Base-by-base conservation (phyloP, 2,797 vertebrate species). In the Sebastes trivittatus region DNA sequence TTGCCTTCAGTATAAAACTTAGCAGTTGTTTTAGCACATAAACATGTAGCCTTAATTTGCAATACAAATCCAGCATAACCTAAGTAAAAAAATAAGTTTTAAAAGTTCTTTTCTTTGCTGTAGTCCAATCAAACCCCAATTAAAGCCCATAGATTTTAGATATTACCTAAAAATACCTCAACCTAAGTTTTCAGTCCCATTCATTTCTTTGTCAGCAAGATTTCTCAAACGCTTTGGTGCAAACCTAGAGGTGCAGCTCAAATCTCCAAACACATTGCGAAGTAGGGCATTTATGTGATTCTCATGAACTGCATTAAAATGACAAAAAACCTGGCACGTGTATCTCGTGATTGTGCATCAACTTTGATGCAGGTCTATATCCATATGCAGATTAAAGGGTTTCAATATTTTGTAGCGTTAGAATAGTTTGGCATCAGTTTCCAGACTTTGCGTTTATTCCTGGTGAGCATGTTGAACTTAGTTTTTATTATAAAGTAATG, bases 1-100 rank as follows among this genome's bases (percentile, higher is more conserved):
- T 64, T 55, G 49, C 27, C 46, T 66, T 80, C 16, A 66, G 46
- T 30, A 72, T n/a, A 54, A 83, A 64, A 80, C 11, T 13, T 66
- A 59, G 75, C 42, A 46, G 23, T 23, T 59, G 23, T 67, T 80
- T 77, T 0, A 42, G 27, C 27, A 36, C 5, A 34, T 8, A 56
- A 61, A 69, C 6, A 22, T 14, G 8, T n/a, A 23, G 36, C 8
- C 29, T 16, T 34, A 60, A 75, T 42, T 29, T 76, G 63, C 13
- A 42, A 29, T 54, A 55, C 22, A 66, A 54, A 73, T 23, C 32
- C 20, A 58, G 16, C 20, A 32, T 64, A 32, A 59, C 7, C 14
- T 16, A 62, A 59, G 30, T 62, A 0, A 34, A 13, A 34, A 34
- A 34, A 55, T 7, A 20, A 46, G 11, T 62, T 9, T 62, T 20